These are phyloP conservation scores for Condylura cristata DNA, from an alignment of 2,113 vertebrate genomes.

Conservation along the genomic window DNA sequence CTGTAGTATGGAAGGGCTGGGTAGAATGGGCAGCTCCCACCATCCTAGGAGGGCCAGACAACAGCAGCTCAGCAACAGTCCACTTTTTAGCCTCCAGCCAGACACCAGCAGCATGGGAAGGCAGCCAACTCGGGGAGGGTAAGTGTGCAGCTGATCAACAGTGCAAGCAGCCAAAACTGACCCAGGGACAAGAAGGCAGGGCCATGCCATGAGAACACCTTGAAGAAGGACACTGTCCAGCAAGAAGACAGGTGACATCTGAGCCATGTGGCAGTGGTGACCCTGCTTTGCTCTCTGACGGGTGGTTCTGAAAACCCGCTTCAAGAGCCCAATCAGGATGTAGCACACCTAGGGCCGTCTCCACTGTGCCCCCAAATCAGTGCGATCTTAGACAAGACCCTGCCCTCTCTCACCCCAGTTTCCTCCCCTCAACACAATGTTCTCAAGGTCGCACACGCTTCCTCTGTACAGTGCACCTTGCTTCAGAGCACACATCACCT, in stretches of 20 bases:
- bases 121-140: neutral
- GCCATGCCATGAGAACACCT: neutral
- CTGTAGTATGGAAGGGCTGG: neutral
- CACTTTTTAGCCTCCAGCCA: neutral
- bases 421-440: conserved; percentile 14
- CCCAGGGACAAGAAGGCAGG: neutral
- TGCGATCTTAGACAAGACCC: neutral
- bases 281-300: neutral
- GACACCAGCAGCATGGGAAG: neutral
- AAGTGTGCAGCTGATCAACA: neutral
- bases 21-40: neutral
- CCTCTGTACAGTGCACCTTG: neutral
- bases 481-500: conserved; percentile 1
- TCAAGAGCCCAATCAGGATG: neutral
- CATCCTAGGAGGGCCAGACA: neutral
- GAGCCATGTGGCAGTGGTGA: neutral
- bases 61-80: neutral
- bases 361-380: neutral
- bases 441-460: conserved; percentile 52
- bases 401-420: neutral
- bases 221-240: neutral
- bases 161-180: neutral
- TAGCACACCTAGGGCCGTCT: neutral
- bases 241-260: neutral
- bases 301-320: neutral